These are phyloP conservation scores for Thymallus thymallus DNA, from an alignment of 2,113 vertebrate genomes.

Conservation along the genomic window DNA sequence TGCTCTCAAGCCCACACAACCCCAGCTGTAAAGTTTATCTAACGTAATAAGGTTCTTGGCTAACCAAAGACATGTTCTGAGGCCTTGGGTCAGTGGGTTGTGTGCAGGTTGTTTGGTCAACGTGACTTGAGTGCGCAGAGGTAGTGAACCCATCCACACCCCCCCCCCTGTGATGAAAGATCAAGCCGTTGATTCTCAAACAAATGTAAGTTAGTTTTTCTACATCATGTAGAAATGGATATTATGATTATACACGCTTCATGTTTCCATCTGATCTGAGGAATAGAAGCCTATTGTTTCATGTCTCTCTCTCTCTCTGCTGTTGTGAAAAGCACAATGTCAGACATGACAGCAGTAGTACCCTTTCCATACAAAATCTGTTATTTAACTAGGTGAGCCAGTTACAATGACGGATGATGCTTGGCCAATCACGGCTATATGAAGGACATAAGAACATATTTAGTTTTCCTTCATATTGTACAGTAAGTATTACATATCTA, in stretches of 20 bases:
- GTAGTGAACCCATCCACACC: not conserved
- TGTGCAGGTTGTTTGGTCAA: slow-evolving; percentile 18
- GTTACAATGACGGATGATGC: too few relatives aligned
- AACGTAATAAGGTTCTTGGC: slow-evolving; percentile 52
- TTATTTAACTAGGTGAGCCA: too few relatives aligned
- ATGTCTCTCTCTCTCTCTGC: not conserved
- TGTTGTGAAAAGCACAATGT: not conserved
- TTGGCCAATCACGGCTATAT: too few relatives aligned
- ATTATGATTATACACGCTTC: not conserved
- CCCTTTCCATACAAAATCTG: slow-evolving; percentile 15
- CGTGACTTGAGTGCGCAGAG: slow-evolving; percentile 9
- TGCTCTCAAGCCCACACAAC: slow-evolving; percentile 30
- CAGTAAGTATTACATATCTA: slow-evolving; percentile 41
- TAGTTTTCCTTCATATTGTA: slow-evolving; percentile 41
- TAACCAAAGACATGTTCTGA: slow-evolving; percentile 71
- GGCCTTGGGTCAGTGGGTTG: slow-evolving; percentile 56
- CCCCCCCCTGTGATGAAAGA: slow-evolving; percentile 17
- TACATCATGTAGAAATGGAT: too few relatives aligned
- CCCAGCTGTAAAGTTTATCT: slow-evolving; percentile 40
- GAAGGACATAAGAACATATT: not conserved
- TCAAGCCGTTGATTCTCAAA: slow-evolving; percentile 9
- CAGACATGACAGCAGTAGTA: slow-evolving; percentile 12
- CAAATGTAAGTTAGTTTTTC: slow-evolving; percentile 7
- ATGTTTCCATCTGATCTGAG: not conserved
- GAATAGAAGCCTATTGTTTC: slow-evolving; percentile 4